phyloP scores from a whole-genome alignment of 37 sponge, comb jelly and placozoan genomes.

The Aphrocallistes beatrix region DNA sequence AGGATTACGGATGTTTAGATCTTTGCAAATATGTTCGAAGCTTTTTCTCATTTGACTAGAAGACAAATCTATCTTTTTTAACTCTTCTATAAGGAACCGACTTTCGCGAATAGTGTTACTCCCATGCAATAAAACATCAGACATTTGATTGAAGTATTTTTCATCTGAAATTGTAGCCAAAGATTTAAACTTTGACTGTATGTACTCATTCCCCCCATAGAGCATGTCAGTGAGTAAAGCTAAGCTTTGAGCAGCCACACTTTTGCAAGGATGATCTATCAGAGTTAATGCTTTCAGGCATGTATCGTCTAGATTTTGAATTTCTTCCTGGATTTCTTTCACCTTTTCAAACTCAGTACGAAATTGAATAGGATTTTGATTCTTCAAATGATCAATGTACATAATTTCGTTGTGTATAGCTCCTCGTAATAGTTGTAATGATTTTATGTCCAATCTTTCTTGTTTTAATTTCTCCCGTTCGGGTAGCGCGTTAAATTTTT shows the following conservation, averaged over 20 bases:
- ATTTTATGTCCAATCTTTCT: background rate
- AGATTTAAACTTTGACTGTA: background rate
- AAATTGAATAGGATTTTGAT: background rate
- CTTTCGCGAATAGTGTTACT: background rate
- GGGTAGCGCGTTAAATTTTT: background rate
- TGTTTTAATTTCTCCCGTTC: background rate
- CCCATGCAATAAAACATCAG: background rate
- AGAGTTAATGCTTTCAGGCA: background rate
- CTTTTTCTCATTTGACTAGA: background rate
- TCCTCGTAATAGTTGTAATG: slow-evolving; percentile 29
- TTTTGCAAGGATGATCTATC: background rate
- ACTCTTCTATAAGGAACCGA: background rate
- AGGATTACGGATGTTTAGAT: background rate
- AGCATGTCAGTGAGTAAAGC: background rate
- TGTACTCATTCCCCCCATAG: background rate
- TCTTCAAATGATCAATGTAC: slow-evolving; percentile 35
- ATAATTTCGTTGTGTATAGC: slow-evolving; percentile 48
- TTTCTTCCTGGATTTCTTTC: background rate
- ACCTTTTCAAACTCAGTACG: slow-evolving; percentile 5
- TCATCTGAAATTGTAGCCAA: background rate
- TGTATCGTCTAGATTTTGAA: background rate
- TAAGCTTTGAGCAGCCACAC: background rate
- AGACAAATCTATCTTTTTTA: background rate
- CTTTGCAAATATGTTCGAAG: background rate
- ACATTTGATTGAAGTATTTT: slow-evolving; percentile 21